phyloP scores from a whole-genome alignment of 2,797 vertebrate species.

The Pogoniulus pusillus region DNA sequence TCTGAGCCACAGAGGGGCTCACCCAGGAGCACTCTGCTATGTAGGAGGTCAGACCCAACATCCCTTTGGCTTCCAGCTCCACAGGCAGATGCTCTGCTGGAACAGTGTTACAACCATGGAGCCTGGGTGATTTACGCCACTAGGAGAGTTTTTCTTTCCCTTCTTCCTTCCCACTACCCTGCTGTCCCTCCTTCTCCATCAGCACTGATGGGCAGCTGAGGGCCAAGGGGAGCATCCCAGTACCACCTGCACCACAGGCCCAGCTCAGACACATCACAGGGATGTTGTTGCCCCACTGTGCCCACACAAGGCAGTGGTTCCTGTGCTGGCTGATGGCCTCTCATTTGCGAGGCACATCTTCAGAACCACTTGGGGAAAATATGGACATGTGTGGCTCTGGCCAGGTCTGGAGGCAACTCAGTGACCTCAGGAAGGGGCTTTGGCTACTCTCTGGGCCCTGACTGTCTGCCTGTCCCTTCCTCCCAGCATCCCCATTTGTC shows the following conservation, averaged over 20 bases:
- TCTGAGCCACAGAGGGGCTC: not conserved
- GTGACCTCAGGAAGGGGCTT: not conserved
- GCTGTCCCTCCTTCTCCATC: not conserved
- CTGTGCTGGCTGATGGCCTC: not conserved
- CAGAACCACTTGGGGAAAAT: not conserved
- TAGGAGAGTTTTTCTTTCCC: not conserved
- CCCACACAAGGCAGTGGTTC: accelerated
- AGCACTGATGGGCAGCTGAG: accelerated
- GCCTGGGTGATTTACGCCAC: not conserved
- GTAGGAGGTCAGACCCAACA: constrained; percentile 21
- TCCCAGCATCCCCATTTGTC: accelerated
- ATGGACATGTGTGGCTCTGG: not conserved
- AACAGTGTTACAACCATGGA: not conserved
- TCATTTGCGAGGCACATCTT: not conserved
- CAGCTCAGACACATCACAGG: not conserved
- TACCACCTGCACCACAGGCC: accelerated
- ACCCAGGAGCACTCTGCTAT: not conserved
- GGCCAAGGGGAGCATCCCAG: not conserved
- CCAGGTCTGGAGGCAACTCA: not conserved
- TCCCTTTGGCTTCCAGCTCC: not conserved
- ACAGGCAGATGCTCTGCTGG: constrained; percentile 26
- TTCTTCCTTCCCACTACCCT: not conserved
- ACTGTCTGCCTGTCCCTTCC: not conserved
- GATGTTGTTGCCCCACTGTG: not conserved
- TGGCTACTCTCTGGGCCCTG: not conserved